Conservation (phyloP, 2,113 vertebrate genomes). For the Rhadina sibilatrix region DNA sequence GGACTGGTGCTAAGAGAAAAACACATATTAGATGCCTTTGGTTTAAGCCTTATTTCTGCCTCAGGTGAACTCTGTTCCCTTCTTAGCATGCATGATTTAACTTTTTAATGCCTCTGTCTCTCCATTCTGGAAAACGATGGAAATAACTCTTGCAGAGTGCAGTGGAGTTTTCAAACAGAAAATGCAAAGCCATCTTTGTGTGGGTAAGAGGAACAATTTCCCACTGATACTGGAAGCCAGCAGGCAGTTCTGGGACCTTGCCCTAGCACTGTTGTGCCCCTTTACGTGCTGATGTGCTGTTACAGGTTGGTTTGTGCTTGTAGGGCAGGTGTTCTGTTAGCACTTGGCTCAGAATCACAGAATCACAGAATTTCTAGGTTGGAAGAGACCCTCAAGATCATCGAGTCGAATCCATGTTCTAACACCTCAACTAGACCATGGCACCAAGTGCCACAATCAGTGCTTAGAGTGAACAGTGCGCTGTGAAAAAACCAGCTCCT, state of each 20-base stretch:
- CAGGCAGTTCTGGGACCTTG: neutral
- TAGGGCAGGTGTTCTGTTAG: neutral
- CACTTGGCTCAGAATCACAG: neutral
- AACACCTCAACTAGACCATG: no score
- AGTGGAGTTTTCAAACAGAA: neutral
- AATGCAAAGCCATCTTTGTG: neutral
- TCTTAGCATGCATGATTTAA: constrained; percentile 33
- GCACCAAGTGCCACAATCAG: neutral
- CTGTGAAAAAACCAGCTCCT: neutral
- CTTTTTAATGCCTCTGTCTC: constrained; percentile 22
- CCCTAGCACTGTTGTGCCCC: neutral
- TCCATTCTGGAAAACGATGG: neutral
- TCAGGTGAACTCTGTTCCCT: constrained; percentile 20
- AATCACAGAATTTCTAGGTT: no score
- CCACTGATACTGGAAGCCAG: neutral
- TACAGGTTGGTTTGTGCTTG: neutral
- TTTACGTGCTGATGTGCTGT: neutral
- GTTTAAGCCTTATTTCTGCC: constrained; percentile 23
- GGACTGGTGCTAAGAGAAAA: neutral
- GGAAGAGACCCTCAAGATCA: no score
- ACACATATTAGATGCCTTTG: neutral
- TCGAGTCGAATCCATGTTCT: no score
- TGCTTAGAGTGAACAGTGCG: neutral
- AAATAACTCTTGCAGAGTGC: neutral
- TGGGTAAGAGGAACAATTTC: neutral